Conservation (phyloP, 2,113 vertebrate genomes). For the Heloderma charlesbogerti region DNA sequence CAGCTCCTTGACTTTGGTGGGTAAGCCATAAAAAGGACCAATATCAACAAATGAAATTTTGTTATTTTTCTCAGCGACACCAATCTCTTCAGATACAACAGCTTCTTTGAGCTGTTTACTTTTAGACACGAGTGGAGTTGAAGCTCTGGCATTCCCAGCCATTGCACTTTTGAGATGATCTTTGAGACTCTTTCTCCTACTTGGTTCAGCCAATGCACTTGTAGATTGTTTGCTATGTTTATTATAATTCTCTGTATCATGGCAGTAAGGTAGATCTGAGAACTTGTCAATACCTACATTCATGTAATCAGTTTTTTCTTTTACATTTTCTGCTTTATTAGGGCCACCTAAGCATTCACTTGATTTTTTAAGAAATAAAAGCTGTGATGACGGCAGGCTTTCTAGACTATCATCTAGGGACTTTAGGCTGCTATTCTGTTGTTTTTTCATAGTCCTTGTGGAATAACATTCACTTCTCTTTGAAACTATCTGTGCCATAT, state of each 20-base stretch:
- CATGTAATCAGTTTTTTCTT: accelerated
- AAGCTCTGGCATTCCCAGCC: conserved; percentile 86
- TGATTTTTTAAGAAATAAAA: conserved; percentile 66
- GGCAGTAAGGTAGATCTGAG: accelerated
- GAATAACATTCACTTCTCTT: not conserved
- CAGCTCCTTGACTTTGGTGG: conserved; percentile 92
- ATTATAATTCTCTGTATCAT: conserved; percentile 3
- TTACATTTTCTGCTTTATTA: not conserved
- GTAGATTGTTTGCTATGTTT: conserved; percentile 17
- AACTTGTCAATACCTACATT: not conserved
- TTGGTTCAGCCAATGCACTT: conserved; percentile 30
- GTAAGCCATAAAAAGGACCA: conserved; percentile 96
- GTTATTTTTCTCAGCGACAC: conserved; percentile 81
- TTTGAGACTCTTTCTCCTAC: conserved; percentile 81
- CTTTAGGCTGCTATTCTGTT: not conserved
- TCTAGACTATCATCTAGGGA: conserved; percentile 50
- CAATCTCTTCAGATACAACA: conserved; percentile 87
- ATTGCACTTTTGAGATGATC: conserved; percentile 90
- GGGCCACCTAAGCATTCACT: not conserved
- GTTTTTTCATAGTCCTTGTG: not conserved
- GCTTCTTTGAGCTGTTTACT: conserved; percentile 83
- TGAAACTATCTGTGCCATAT: not conserved
- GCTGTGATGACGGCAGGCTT: conserved; percentile 84
- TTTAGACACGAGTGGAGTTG: conserved; percentile 77
- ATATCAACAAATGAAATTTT: conserved; percentile 81